These are phyloP conservation scores for Kryptolebias ocellatus DNA, from an alignment of 2,797 vertebrate species.

Conservation along the genomic window DNA sequence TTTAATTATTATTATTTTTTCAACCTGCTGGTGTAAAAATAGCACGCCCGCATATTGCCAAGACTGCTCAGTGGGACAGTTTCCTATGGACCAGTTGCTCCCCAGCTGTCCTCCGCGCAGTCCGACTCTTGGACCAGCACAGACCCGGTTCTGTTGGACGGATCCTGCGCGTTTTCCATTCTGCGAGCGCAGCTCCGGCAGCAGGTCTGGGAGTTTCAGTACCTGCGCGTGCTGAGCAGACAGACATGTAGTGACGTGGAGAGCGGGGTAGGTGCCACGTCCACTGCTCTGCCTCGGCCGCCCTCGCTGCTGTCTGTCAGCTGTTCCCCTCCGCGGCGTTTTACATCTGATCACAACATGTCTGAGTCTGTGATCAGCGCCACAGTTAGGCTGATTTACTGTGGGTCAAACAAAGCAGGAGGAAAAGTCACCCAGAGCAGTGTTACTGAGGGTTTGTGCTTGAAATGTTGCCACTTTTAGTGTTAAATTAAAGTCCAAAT, in stretches of 20 bases:
- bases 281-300: slow-evolving; percentile 52
- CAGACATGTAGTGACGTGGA: slow-evolving; percentile 67
- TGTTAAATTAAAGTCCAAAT: too few species aligned
- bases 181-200: not conserved
- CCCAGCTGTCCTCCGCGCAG: slow-evolving; percentile 30
- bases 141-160: not conserved
- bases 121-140: too few species aligned
- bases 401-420: too few species aligned
- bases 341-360: too few species aligned
- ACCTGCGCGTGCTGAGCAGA: slow-evolving; percentile 29
- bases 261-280: slow-evolving; percentile 76
- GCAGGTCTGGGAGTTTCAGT: slow-evolving; percentile 24
- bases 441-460: too few species aligned
- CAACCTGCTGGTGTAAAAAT: slow-evolving; percentile 7
- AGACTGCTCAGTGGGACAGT: not conserved
- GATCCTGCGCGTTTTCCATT: not conserved
- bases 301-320: not conserved
- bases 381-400: too few species aligned
- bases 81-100: slow-evolving; percentile 21
- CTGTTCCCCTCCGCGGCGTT: too few species aligned
- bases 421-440: too few species aligned
- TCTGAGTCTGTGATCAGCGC: too few species aligned
- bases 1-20: not conserved
- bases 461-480: too few species aligned
- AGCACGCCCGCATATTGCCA: not conserved